phyloP scores from a whole-genome alignment of 2,888 invertebrate genomes.

The Tenthredo mesomela region DNA sequence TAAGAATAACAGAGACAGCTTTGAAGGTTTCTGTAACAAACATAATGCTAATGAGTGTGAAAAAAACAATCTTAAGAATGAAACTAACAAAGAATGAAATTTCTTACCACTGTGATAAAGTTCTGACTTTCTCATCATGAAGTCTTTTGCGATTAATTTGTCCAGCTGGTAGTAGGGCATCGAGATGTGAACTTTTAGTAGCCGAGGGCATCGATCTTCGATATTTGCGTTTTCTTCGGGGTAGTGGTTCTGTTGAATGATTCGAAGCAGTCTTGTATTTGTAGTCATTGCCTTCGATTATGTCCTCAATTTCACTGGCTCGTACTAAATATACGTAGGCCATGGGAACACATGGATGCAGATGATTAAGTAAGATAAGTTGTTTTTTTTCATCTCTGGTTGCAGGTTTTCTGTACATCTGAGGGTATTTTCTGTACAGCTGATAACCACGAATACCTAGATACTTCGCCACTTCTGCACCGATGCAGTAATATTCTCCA shows the following conservation, averaged over 20 bases:
- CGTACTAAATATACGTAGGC: conserved; percentile 97
- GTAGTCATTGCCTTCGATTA: conserved; percentile 98
- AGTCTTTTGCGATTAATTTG: conserved; percentile 97
- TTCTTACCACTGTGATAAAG: conserved; percentile 84
- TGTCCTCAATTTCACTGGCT: conserved; percentile 97
- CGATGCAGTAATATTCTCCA: conserved; percentile 98
- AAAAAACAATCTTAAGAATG: not conserved
- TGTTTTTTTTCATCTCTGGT: conserved; percentile 98
- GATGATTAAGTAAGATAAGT: conserved; percentile 91
- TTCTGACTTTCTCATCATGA: conserved; percentile 92
- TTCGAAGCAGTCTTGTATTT: conserved; percentile 98
- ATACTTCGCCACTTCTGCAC: conserved; percentile 99
- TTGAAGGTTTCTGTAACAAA: not conserved
- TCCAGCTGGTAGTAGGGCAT: conserved; percentile 99
- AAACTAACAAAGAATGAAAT: conserved; percentile 2
- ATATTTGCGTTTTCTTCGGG: conserved; percentile 90
- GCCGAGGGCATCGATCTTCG: conserved; percentile 95
- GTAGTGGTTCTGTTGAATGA: conserved; percentile 90
- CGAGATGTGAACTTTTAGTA: conserved; percentile 98
- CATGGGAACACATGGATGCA: conserved; percentile 96
- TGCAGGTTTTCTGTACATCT: conserved; percentile 96
- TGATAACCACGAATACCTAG: conserved; percentile 95
- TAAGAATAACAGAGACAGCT: not conserved
- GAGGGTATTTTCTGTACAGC: conserved; percentile 99
- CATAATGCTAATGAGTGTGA: not conserved